Evolutionary conservation across 2,113 vertebrate genomes (phyloP).

Genomic region (Astur gentilis): DNA sequence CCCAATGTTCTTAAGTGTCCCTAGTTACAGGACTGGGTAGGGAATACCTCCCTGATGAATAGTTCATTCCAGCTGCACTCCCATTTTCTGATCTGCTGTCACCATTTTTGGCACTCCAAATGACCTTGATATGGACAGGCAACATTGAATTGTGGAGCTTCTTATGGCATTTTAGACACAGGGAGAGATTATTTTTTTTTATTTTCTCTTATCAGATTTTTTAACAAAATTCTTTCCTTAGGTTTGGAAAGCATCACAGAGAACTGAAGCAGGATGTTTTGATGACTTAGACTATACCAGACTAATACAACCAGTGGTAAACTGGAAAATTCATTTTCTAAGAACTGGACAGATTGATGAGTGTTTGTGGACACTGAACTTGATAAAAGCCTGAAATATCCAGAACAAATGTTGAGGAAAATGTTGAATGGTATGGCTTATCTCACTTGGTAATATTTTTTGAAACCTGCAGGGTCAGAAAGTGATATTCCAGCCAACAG

Average conservation of each 20-base stretch:
- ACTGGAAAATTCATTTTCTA: neutral
- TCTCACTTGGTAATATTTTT: neutral
- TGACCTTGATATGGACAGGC: no score
- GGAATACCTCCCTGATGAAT: neutral
- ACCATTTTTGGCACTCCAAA: neutral
- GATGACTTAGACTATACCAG: neutral
- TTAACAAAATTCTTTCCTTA: neutral
- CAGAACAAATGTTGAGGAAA: neutral
- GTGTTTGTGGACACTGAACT: neutral
- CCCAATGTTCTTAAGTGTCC: no score
- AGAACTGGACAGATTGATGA: neutral
- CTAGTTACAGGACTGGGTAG: neutral
- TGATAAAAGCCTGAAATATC: neutral
- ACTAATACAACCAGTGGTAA: neutral
- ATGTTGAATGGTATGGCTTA: neutral
- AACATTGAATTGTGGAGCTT: neutral
- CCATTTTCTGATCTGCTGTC: neutral
- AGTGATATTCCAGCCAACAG: neutral
- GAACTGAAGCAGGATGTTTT: neutral
- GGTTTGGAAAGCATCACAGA: neutral
- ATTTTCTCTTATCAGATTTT: neutral
- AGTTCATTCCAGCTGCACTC: neutral
- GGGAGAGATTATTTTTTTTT: neutral
- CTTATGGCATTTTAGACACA: neutral
- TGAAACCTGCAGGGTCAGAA: neutral